phyloP scores from a whole-genome alignment of 2,113 vertebrate species.

The human region DNA sequence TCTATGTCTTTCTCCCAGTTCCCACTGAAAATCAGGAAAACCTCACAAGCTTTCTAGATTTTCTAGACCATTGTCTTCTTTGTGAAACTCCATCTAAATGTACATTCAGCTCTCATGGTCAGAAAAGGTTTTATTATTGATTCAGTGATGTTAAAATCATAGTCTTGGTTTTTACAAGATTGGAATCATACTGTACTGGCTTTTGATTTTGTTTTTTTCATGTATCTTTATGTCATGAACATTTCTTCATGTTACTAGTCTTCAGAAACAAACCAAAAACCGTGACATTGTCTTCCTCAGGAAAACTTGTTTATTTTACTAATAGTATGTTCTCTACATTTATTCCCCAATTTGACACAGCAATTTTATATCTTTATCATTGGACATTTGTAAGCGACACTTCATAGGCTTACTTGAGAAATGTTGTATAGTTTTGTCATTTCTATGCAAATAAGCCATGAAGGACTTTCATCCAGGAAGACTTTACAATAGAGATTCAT shows the following conservation, averaged over 20 bases:
- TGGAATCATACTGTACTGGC: neutral
- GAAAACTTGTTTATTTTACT: neutral
- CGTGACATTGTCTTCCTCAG: neutral
- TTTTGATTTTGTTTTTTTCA: neutral
- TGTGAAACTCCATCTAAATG: neutral
- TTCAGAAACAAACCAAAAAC: neutral
- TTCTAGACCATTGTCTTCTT: neutral
- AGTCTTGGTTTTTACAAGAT: neutral
- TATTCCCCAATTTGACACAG: neutral
- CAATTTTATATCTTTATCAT: neutral
- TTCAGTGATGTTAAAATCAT: neutral
- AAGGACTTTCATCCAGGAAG: neutral
- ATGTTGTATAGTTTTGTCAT: neutral
- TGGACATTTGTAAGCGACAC: neutral
- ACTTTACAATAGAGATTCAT: neutral
- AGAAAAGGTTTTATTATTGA: neutral
- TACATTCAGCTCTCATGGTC: neutral
- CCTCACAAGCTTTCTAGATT: neutral
- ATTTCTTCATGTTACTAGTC: neutral
- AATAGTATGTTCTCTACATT: neutral
- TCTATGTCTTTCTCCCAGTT: neutral
- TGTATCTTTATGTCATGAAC: neutral
- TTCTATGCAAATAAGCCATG: neutral
- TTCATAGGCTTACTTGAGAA: neutral
- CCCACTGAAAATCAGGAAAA: neutral